Evolutionary conservation across 2,113 vertebrate species (phyloP), one percentile per base, ranked within the genome.

Genomic region (Dolichallabes microphthalmus): DNA sequence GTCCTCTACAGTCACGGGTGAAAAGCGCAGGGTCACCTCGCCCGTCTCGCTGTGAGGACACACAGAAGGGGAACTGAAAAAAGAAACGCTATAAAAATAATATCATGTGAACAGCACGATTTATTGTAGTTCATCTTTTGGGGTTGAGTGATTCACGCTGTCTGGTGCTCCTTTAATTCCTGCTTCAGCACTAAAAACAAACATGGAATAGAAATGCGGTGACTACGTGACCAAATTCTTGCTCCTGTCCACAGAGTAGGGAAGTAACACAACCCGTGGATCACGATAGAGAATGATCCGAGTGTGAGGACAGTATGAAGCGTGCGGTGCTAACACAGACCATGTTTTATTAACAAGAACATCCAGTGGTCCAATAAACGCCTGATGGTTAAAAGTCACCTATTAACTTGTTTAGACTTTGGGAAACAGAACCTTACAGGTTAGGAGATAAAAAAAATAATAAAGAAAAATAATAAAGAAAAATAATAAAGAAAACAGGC

Each of bases 21-120:
- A 83, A n/a, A 99, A 97, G 87, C 96, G 94, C 92, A 99, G 94
- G 25, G 96, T 95, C 1, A 96, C 96, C 92, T 99, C 97, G 80
- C 97, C 97, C 14, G 96, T 87, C 76, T 99, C 97, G 86, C 98
- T 99, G 73, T 88, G 22, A 30, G 64, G 86, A 91, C 52, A 52
- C 80, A 77, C 25, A 60, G 35, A 15, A 82, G 3, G 0, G n/a
- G 57, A 22, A 76, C 6, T 1, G n/a, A 50, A 39, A 66, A 32
- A 52, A 60, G 35, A 1, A 19, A 1, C 10, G 2, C 5, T 14
- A 13, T 53, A 55, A 52, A 45, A 82, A 64, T 52, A 64, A 10
- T 27, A 50, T 27, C 30, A 3, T 57, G 7, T 22, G 71, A 60
- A 27, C 27, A 45, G 20, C 30, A 61, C 11, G 58, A 39, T 64